These are phyloP conservation scores for Leptopilina myrica DNA, from an alignment of 2,888 invertebrate species.

Conservation along the genomic window DNA sequence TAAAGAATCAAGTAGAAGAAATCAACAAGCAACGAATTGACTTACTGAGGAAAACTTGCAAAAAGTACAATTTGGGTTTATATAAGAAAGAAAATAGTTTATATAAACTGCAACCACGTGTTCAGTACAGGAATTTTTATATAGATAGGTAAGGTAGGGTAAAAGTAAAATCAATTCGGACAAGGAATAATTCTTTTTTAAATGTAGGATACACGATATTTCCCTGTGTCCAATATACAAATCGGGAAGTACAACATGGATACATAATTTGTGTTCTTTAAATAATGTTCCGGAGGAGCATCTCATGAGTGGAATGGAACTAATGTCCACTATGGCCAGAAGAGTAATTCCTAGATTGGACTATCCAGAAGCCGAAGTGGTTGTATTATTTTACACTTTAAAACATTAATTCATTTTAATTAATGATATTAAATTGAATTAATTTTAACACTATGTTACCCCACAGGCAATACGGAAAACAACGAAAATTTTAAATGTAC, in stretches of 20 bases:
- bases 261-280: slow-evolving; percentile 76
- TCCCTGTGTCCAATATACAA: slow-evolving; percentile 78
- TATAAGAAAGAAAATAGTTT: slow-evolving; percentile 62
- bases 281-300: slow-evolving; percentile 72
- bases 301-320: slow-evolving; percentile 68
- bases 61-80: slow-evolving; percentile 74
- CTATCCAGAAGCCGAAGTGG: slow-evolving; percentile 72
- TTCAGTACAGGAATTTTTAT: slow-evolving; percentile 77
- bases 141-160: slow-evolving; percentile 70
- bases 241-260: slow-evolving; percentile 77
- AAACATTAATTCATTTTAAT: too few relatives aligned
- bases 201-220: slow-evolving; percentile 70
- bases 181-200: neutral
- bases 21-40: slow-evolving; percentile 77
- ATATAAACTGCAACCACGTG: slow-evolving; percentile 76
- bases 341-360: slow-evolving; percentile 72
- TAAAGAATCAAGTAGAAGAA: slow-evolving; percentile 72
- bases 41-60: slow-evolving; percentile 70
- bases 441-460: too few relatives aligned
- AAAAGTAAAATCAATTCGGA: neutral
- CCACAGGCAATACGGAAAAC: too few relatives aligned
- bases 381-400: slow-evolving; percentile 46
- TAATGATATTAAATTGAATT: too few relatives aligned
- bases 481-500: too few relatives aligned
- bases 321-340: slow-evolving; percentile 69